Base-by-base conservation (phyloP, 2,113 vertebrate species). In the Nesogale talazaci region DNA sequence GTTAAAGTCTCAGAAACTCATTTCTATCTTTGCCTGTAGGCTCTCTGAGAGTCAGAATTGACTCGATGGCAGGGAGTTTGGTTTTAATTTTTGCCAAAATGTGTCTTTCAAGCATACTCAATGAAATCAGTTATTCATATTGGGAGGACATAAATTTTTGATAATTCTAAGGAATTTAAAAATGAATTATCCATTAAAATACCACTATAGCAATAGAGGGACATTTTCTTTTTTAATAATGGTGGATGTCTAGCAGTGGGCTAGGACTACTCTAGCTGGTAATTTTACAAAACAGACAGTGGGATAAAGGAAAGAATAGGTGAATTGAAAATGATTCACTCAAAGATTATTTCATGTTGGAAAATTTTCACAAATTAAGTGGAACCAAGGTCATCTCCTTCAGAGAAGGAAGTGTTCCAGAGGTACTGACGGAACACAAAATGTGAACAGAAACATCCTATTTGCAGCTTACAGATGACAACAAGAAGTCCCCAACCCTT, bases 291-390 rank as follows among this genome's bases (percentile, higher is more conserved):
- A 82, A n/a, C 3, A 78, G 61, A 36, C 31, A 59, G 19, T 3
- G 34, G 6, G 0, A 23, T 34, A 0, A 15, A 2, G 6, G 77
- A 57, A 31, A 11, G 63, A 63, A 52, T 0, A 1, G 15, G 25
- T 25, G 34, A 27, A 3, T 25, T 14, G 81, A 22, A 83, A 91
- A 36, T 78, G 69, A 27, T 20, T 82, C 36, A 56, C 31, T 74
- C 2, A 31, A 83, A 56, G 67, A 67, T 63, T 25, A 56, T 82
- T 88, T 87, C 75, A 5, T 78, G 42, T 81, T 88, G 56, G 16
- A 46, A 82, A 90, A 78, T 80, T 77, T 16, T 69, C 69, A 59
- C 23, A 57, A 81, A 63, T 89, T 38, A 92, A 23, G 27, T 0
- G 38, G 56, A 85, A 69, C 7, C 46, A 81, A 81, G 31, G 12